Evolutionary conservation across 1,140 invertebrate species (phyloP), one percentile per base, ranked within the genome.

Genomic region (Psix sp.): DNA sequence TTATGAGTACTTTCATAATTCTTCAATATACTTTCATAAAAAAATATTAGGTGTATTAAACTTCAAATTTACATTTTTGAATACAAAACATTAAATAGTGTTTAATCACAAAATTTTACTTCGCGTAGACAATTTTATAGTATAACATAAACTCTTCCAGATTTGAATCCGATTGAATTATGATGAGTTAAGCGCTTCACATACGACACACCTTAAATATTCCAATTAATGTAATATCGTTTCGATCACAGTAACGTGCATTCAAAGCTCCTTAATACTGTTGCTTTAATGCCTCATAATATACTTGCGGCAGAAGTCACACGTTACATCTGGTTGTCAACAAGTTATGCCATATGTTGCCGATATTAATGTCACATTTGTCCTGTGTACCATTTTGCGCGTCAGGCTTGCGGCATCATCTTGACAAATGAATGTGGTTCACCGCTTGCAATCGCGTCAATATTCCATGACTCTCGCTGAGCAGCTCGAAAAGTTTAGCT

Each of bases 291-390:
- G 66, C 15, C 49, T n/a, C 56, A 35, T 60, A 66, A 66, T 70
- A 59, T 45, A 68, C 59, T 70, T 65, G 73, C 40, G 73, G 73
- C 21, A n/a, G 33, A n/a, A 36, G n/a, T 46, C 40, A 43, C 39
- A 31, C 29, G 63, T 57, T 51, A 51, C 72, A 65, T 70, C 68
- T 33, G 65, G 59, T 66, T 70, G 73, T 75, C 65, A 75, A 75
- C 73, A 75, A 70, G 66, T 56, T 62, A 54, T 70, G 54, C 73
- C 73, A 75, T 70, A 65, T 66, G 73, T 59, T 48, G 51, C 57
- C 38, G 43, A 74, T 74, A 74, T 74, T 74, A 74, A 74, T 62
- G 56, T 68, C 43, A 57, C 63, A 65, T 74, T 74, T 65, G 62
- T 74, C 51, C 43, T 42, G 48, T 46, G 35, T 10, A 62, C 62